These are phyloP conservation scores for Zygaena filipendulae DNA, from an alignment of 2,888 invertebrate genomes.

Conservation along the genomic window DNA sequence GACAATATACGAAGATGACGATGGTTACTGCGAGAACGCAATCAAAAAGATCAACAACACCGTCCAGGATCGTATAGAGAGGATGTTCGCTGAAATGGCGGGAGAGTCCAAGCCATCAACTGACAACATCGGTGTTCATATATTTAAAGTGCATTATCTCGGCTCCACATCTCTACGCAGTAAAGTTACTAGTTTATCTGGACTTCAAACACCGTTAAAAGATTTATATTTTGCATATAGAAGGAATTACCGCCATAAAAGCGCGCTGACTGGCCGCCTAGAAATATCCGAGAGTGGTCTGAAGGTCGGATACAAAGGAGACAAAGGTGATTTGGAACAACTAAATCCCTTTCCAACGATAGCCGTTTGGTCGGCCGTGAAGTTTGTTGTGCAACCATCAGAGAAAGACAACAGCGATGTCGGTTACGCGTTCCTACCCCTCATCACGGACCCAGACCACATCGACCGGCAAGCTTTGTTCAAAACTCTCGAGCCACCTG, in stretches of 20 bases:
- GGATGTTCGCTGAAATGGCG: slow-evolving; percentile 83
- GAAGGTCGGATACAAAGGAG: slow-evolving; percentile 76
- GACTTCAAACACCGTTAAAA: slow-evolving; percentile 82
- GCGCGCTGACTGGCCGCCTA: slow-evolving; percentile 66
- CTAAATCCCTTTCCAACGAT: slow-evolving; percentile 90
- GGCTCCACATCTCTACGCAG: slow-evolving; percentile 82
- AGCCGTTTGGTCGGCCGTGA: slow-evolving; percentile 93
- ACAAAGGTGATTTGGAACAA: slow-evolving; percentile 71
- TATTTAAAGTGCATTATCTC: slow-evolving; percentile 82
- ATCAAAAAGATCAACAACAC: slow-evolving; percentile 67
- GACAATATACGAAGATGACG: slow-evolving; percentile 49
- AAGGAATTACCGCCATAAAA: slow-evolving; percentile 61
- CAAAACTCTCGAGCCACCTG: slow-evolving; percentile 57
- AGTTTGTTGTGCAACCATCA: slow-evolving; percentile 77
- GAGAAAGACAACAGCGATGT: slow-evolving; percentile 63
- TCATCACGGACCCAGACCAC: slow-evolving; percentile 84
- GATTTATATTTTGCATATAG: slow-evolving; percentile 76
- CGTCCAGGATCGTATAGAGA: slow-evolving; percentile 88
- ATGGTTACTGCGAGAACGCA: slow-evolving; percentile 46
- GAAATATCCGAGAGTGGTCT: slow-evolving; percentile 77
- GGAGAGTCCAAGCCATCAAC: slow-evolving; percentile 59
- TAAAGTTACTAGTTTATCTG: slow-evolving; percentile 84
- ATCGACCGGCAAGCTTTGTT: slow-evolving; percentile 79
- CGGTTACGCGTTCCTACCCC: slow-evolving; percentile 83
- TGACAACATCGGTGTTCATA: slow-evolving; percentile 65